phyloP scores from a whole-genome alignment of 2,797 vertebrate species.

The Megalops cyprinoides region DNA sequence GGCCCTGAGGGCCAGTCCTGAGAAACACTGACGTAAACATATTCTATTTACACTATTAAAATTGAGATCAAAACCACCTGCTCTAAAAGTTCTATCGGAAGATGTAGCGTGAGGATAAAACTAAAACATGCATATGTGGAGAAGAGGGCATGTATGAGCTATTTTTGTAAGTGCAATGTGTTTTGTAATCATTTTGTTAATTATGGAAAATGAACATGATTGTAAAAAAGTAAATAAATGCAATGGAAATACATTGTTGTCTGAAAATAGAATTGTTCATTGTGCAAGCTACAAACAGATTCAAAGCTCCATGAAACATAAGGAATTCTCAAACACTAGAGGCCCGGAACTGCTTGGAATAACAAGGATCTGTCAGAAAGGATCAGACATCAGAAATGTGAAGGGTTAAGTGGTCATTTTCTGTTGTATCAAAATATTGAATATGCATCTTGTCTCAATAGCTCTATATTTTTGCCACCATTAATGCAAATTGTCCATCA shows the following conservation, averaged over 20 bases:
- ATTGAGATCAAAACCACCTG: neutral
- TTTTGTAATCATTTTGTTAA: constrained; percentile 8
- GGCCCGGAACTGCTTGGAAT: too few species aligned
- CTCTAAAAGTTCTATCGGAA: neutral
- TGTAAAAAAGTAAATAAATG: constrained; percentile 14
- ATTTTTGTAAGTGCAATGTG: constrained; percentile 20
- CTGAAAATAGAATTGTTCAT: neutral
- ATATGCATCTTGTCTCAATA: too few species aligned
- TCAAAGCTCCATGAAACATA: neutral
- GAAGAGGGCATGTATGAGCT: neutral
- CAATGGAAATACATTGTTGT: neutral
- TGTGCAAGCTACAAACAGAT: neutral
- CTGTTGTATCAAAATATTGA: too few species aligned
- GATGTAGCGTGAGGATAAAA: neutral
- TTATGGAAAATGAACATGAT: constrained; percentile 16
- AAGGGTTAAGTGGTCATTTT: too few species aligned
- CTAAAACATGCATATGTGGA: neutral
- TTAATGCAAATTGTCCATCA: too few species aligned
- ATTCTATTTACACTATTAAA: neutral
- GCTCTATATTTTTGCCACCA: too few species aligned
- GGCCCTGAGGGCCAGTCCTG: neutral
- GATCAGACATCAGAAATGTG: too few species aligned
- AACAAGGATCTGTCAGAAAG: too few species aligned
- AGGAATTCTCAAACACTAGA: too few species aligned
- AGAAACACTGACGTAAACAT: neutral